phyloP scores from a whole-genome alignment of 1,140 invertebrate genomes.

The Pararge aegeria region DNA sequence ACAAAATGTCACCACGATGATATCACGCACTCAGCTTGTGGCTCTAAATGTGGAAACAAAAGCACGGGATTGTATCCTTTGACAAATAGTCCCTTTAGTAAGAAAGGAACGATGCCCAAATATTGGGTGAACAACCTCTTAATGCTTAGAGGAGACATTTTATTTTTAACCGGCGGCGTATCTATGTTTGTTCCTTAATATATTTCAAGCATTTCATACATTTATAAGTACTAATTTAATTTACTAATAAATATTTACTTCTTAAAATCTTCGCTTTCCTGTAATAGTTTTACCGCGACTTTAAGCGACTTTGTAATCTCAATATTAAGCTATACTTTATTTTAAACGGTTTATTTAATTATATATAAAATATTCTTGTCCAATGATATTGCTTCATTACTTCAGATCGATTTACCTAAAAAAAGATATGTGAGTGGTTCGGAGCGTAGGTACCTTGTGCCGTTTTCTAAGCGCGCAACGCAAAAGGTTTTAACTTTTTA shows the following conservation, averaged over 20 bases:
- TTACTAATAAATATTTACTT: background rate
- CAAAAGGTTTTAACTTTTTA: too few relatives aligned
- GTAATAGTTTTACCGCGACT: background rate
- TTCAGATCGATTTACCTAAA: too few relatives aligned
- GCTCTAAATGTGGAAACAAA: constrained; percentile 26
- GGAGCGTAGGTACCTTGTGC: too few relatives aligned
- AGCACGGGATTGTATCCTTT: constrained; percentile 53
- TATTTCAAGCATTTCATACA: constrained; percentile 32
- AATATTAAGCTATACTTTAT: too few relatives aligned
- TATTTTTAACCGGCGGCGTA: constrained; percentile 68
- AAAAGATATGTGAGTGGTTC: too few relatives aligned
- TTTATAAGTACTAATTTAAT: background rate
- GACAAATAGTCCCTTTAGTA: constrained; percentile 57
- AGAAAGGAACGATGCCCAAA: constrained; percentile 66
- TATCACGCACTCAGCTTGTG: constrained; percentile 6
- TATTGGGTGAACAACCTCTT: constrained; percentile 76
- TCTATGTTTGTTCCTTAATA: constrained; percentile 45
- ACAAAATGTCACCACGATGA: constrained; percentile 10
- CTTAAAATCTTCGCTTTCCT: background rate
- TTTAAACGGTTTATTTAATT: too few relatives aligned
- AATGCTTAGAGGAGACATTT: constrained; percentile 74
- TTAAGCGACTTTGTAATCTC: background rate
- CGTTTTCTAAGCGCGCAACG: too few relatives aligned
- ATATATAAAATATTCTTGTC: too few relatives aligned
- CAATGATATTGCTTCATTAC: too few relatives aligned